Conservation (phyloP, 2,113 vertebrate genomes). For the Nycticryphes semicollaris region DNA sequence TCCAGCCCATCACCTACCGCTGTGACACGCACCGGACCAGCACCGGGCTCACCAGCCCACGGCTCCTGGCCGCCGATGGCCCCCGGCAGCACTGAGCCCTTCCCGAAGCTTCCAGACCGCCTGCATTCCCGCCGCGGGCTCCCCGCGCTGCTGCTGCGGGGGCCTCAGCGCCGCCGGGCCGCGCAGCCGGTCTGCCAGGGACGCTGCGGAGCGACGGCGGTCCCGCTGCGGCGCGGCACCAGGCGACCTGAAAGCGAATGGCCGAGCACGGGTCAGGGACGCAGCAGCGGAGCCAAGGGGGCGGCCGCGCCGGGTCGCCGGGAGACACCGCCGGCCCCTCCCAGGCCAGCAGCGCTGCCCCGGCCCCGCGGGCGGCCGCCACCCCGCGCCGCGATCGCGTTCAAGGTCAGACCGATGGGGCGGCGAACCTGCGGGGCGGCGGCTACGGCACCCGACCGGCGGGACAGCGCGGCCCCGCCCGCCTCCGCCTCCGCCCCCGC, state of each 20-base stretch:
- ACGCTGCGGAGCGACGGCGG: neutral
- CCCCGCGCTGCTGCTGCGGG: neutral
- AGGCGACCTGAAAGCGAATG: neutral
- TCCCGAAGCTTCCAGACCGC: neutral
- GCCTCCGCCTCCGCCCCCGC: neutral
- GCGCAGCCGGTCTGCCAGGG: no score
- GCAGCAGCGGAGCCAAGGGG: neutral
- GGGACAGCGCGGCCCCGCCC: neutral
- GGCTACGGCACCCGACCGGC: neutral
- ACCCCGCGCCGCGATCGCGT: no score
- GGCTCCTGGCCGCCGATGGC: neutral
- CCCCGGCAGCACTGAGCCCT: no score
- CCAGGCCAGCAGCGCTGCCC: neutral
- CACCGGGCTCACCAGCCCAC: neutral
- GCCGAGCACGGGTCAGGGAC: no score
- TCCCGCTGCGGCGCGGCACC: neutral
- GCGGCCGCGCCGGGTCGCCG: neutral
- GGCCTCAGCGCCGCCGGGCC: neutral
- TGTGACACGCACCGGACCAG: accelerated
- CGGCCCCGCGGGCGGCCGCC: no score
- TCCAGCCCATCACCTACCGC: accelerated
- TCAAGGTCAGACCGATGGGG: neutral
- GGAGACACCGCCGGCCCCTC: neutral
- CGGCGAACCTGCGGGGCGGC: no score
- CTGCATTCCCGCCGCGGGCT: neutral